These are phyloP conservation scores for Gymnodraco acuticeps DNA, from an alignment of 2,797 vertebrate genomes.

Conservation along the genomic window DNA sequence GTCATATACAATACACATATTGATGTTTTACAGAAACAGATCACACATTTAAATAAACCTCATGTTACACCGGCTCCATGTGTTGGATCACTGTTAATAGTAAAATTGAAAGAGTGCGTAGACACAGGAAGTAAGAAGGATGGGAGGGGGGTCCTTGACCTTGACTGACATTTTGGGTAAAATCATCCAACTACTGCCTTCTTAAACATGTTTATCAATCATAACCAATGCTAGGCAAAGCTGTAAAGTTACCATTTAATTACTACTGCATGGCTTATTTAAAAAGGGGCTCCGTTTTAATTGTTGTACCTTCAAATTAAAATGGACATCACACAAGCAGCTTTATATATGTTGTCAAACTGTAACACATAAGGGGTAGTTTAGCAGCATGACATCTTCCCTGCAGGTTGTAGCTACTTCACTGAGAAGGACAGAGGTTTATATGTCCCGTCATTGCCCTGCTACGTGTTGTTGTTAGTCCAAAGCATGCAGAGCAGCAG, in stretches of 20 bases:
- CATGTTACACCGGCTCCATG: no score
- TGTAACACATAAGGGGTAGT: not conserved
- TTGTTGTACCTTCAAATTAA: not conserved
- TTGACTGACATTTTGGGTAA: conserved; percentile 57
- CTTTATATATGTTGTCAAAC: conserved; percentile 4
- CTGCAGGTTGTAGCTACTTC: conserved; percentile 8
- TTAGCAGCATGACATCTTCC: not conserved
- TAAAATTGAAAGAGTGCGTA: conserved; percentile 35
- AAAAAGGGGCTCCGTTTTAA: conserved; percentile 1
- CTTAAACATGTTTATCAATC: not conserved
- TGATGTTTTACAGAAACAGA: not conserved
- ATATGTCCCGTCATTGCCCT: not conserved
- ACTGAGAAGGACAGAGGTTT: conserved; percentile 4
- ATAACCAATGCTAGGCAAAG: conserved; percentile 1
- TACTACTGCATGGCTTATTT: not conserved
- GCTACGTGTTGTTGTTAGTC: not conserved
- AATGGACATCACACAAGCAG: not conserved
- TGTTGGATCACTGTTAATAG: not conserved
- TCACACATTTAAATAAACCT: not conserved
- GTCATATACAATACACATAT: not conserved
- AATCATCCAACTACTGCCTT: conserved; percentile 20
- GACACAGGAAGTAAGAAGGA: not conserved
- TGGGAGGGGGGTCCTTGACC: conserved; percentile 43
- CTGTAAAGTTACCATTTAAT: not conserved
- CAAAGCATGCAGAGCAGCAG: not conserved